Percentiles rank a stretch among this genome's conserved stretches.
Evolutionary conservation across 2,888 invertebrate genomes (phyloP).

Genomic region (Oasisia sp.): DNA sequence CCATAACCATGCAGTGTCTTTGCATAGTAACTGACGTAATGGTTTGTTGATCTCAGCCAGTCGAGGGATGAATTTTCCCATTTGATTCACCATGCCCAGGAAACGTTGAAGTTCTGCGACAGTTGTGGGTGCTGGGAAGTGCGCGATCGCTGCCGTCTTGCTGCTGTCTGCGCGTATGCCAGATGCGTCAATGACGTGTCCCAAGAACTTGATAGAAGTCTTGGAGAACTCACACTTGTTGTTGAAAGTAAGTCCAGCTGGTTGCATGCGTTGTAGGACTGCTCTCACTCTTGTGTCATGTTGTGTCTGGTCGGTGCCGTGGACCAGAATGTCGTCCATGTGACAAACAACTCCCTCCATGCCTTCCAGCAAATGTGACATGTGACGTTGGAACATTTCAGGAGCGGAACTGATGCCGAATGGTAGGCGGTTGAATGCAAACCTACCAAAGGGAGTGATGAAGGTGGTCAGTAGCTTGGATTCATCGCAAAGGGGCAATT

Average conservation of each 20-base stretch:
- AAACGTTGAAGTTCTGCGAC: conserved; percentile 32
- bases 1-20: too few relatives aligned
- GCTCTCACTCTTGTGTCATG: conserved; percentile 36
- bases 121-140: conserved; percentile 32
- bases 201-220: conserved; percentile 35
- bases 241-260: conserved; percentile 39
- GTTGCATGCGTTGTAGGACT: conserved; percentile 31
- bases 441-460: too few relatives aligned
- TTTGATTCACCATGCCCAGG: conserved; percentile 40
- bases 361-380: conserved; percentile 34
- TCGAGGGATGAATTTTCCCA: too few relatives aligned
- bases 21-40: too few relatives aligned
- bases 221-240: conserved; percentile 41
- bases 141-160: conserved; percentile 31
- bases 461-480: too few relatives aligned
- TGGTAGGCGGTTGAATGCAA: too few relatives aligned
- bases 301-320: conserved; percentile 27
- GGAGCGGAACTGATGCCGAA: too few relatives aligned
- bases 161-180: conserved; percentile 36
- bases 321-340: conserved; percentile 42
- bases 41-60: too few relatives aligned
- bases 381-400: conserved; percentile 34
- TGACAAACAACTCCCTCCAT: conserved; percentile 37
- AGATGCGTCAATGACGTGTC: conserved; percentile 35
- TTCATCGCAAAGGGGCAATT: conserved; percentile 30